phyloP scores from a whole-genome alignment of 2,888 invertebrate genomes.

The Diarsia dahlii region DNA sequence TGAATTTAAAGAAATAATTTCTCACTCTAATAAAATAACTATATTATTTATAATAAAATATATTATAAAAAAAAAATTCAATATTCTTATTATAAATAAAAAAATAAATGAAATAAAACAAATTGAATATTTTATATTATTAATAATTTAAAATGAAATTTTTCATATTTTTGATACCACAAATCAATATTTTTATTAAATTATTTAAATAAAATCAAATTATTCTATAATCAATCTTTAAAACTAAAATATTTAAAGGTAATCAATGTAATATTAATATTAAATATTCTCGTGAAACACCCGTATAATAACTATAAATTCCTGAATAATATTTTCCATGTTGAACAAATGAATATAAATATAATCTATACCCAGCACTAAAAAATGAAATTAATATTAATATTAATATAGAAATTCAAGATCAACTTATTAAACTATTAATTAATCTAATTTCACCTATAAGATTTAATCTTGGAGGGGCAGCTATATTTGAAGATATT shows the following conservation, averaged over 20 bases:
- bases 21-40: slow-evolving; percentile 89
- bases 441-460: slow-evolving; percentile 92
- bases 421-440: slow-evolving; percentile 90
- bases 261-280: slow-evolving; percentile 92
- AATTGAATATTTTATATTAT: slow-evolving; percentile 84
- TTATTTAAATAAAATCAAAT: slow-evolving; percentile 91
- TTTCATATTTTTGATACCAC: slow-evolving; percentile 91
- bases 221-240: slow-evolving; percentile 88
- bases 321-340: slow-evolving; percentile 90
- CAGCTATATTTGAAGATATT: slow-evolving; percentile 92
- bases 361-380: slow-evolving; percentile 92
- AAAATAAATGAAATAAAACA: slow-evolving; percentile 88
- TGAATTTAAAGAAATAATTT: slow-evolving; percentile 89
- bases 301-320: slow-evolving; percentile 87
- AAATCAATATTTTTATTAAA: slow-evolving; percentile 93
- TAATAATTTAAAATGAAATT: slow-evolving; percentile 88
- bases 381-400: slow-evolving; percentile 92
- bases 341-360: slow-evolving; percentile 92
- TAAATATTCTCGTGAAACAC: slow-evolving; percentile 90
- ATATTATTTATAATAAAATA: slow-evolving; percentile 87
- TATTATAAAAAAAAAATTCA: slow-evolving; percentile 82
- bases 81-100: slow-evolving; percentile 85
- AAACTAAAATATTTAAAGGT: slow-evolving; percentile 92
- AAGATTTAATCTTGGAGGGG: slow-evolving; percentile 93
- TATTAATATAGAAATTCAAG: slow-evolving; percentile 86